Evolutionary conservation across 2,797 vertebrate genomes (phyloP), one percentile per base, ranked within the genome.

Genomic region (Alfaro cultratus): DNA sequence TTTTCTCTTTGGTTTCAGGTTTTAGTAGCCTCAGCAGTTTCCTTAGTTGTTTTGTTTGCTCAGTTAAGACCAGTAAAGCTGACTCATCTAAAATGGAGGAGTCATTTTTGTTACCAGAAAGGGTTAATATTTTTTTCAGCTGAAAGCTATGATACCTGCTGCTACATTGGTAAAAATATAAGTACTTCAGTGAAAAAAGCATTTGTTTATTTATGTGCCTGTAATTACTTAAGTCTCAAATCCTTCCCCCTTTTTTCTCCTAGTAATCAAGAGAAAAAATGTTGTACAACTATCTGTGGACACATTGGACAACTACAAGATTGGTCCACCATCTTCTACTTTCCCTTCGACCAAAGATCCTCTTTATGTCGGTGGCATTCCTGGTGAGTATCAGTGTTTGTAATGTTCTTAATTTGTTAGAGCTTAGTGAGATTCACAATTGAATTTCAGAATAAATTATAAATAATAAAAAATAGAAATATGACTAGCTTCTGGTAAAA

Each of bases 361-460:
- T 4, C 92, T 99, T 13, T 96, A 97, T 91, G 92, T 99, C 0
- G 98, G 97, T 11, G 97, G 96, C 71, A 84, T 97, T 93, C 97
- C 97, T 96, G 97, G 98, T 99, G 95, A 90, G 86, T 73, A 60
- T 73, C 16, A 15, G 12, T 31, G 4, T 5, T 3, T 13, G 3
- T 29, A n/a, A 2, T 43, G 31, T 46, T 73, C 31, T 79, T 49
- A 10, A 36, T 73, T 81, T 41, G 31, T 46, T 57, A 39, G 26
- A 75, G 2, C 57, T 23, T 67, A 57, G 47, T 16, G 23, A 51
- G 26, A 60, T 41, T 60, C 8, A 55, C 29, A 68, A 73, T 46
- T 62, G 18, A 74, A 72, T 73, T 21, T 74, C 1, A 70, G 23
- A 71, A 73, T 9, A 53, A 41, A 26, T 53, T 23, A 12, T 36